Conservation (phyloP, 2,113 vertebrate genomes). For the Physeter macrocephalus region DNA sequence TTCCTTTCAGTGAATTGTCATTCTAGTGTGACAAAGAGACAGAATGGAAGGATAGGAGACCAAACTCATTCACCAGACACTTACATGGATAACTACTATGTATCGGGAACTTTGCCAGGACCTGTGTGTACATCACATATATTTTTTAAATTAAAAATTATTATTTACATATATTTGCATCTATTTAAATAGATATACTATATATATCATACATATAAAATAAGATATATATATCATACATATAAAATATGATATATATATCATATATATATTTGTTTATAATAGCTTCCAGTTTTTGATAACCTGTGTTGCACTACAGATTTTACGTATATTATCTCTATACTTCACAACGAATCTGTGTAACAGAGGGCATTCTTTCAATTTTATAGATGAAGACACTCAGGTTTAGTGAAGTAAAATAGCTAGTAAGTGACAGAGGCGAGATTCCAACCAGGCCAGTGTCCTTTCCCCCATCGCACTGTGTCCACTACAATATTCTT, state of each 20-base stretch:
- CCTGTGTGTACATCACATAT: background rate
- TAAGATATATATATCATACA: too few species aligned
- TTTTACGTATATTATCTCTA: background rate
- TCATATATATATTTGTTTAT: background rate
- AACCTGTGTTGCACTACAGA: background rate
- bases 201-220: background rate
- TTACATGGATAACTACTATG: background rate
- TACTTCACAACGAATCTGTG: background rate
- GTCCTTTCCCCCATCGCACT: background rate
- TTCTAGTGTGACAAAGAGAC: constrained; percentile 8
- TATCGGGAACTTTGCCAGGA: background rate
- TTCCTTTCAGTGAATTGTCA: background rate
- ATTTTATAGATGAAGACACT: background rate
- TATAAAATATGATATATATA: background rate
- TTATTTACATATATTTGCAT: background rate
- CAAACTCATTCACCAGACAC: background rate
- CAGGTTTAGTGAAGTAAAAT: background rate
- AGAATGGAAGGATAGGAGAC: background rate
- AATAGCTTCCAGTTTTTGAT: background rate
- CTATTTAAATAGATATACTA: background rate
- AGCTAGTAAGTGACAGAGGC: background rate
- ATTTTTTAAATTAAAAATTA: background rate
- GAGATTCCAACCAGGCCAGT: background rate
- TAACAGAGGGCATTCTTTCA: background rate
- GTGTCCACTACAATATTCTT: background rate